Evolutionary conservation across 2,113 vertebrate genomes (phyloP).

Genomic region (Salvator merianae): DNA sequence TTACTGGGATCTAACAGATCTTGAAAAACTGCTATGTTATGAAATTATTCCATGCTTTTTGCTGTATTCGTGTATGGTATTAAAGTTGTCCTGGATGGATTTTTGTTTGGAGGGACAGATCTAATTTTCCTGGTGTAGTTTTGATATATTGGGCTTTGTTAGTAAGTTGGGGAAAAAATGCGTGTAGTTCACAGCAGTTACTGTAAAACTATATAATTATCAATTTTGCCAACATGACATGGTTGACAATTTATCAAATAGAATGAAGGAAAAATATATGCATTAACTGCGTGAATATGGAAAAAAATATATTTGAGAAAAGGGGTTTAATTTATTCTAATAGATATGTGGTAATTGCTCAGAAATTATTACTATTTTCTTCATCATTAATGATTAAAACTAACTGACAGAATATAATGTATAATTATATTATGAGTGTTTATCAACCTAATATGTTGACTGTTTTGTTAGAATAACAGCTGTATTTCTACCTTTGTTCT

Average conservation of each 20-base stretch:
- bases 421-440: constrained; percentile 54
- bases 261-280: constrained; percentile 71
- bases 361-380: constrained; percentile 63
- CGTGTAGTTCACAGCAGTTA: constrained; percentile 70
- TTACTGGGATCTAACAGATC: background rate
- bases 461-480: background rate
- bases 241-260: constrained; percentile 74
- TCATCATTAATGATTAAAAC: constrained; percentile 66
- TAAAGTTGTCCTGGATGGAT: background rate
- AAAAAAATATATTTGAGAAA: constrained; percentile 72
- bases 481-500: background rate
- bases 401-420: constrained; percentile 59
- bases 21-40: background rate
- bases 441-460: constrained; percentile 49
- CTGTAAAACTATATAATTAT: constrained; percentile 78
- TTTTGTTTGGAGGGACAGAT: constrained; percentile 17
- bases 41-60: constrained; percentile 26
- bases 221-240: constrained; percentile 68
- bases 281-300: constrained; percentile 70
- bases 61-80: constrained; percentile 42
- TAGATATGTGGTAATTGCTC: constrained; percentile 73
- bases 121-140: constrained; percentile 56
- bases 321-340: constrained; percentile 73
- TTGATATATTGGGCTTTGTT: constrained; percentile 65
- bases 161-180: constrained; percentile 68